Conservation (phyloP, 1,140 invertebrate species). For the Drosophila pruinosa region DNA sequence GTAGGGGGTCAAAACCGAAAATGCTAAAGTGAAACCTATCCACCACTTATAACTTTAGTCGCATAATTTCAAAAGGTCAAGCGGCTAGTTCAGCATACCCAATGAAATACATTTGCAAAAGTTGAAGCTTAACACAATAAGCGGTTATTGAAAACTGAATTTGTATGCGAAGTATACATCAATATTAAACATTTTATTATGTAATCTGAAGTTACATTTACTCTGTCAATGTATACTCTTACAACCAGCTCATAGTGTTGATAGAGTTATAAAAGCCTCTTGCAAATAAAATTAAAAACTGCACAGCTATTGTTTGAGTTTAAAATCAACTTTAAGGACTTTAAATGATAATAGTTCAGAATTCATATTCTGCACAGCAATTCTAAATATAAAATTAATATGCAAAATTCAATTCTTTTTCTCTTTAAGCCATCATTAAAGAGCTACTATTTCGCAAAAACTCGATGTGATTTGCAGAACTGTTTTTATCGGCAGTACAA, state of each 20-base stretch:
- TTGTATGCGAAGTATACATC: neutral
- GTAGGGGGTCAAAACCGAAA: neutral
- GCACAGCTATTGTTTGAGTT: too few relatives aligned
- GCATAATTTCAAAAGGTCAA: neutral
- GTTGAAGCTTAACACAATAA: slow-evolving; percentile 13
- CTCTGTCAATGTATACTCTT: neutral
- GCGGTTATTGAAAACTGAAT: neutral
- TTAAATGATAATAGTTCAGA: too few relatives aligned
- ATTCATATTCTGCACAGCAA: too few relatives aligned
- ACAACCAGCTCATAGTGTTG: neutral
- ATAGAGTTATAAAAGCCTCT: neutral
- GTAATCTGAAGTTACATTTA: neutral
- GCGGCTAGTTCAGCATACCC: neutral
- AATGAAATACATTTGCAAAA: slow-evolving; percentile 43
- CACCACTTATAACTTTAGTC: neutral
- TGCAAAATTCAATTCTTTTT: too few relatives aligned
- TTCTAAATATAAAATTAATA: too few relatives aligned
- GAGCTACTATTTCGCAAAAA: too few relatives aligned
- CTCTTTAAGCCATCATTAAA: too few relatives aligned
- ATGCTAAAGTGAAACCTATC: slow-evolving; percentile 46
- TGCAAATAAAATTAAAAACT: too few relatives aligned
- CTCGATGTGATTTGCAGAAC: too few relatives aligned
- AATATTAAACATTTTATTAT: slow-evolving; percentile 27
- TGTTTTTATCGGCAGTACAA: neutral
- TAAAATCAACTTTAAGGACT: too few relatives aligned